Evolutionary conservation across 2,113 vertebrate species (phyloP), one percentile per base, ranked within the genome.

Genomic region (Emydocephalus ijimae): DNA sequence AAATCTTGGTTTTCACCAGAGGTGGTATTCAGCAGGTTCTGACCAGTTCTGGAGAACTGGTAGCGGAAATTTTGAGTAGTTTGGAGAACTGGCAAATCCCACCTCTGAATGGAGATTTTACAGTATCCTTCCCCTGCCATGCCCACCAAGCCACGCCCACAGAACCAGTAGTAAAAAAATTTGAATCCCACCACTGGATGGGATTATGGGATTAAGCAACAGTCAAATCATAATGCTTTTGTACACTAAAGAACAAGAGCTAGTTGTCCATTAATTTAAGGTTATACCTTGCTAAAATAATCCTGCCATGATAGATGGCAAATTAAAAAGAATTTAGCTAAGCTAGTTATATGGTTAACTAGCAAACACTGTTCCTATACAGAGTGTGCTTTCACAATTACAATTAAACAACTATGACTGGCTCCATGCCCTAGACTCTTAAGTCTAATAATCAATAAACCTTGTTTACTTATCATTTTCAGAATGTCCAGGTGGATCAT

Each of bases 401-500:
- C 21, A 2, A 5, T 5, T 64, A 20, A 24, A 54, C 15, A 61
- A 10, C 91, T 91, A 8, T 8, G 14, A 12, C 18, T 3, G 15
- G 92, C 45, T n/a, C 21, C 34, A 34, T 0, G 0, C 59, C 56
- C 6, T 81, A 21, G 34, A 39, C 26, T 1, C 3, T 2, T 2
- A 24, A 55, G 87, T 85, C 87, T 24, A 29, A 14, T 2, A 34
- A 26, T 10, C 1, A 6, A 34, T 24, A 91, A 45, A 85, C 5
- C 29, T 81, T 85, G 5, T 24, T 94, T 64, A 93, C 88, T 52
- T 26, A 1, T 94, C 26, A 3, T 85, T 43, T 4, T 54, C 94
- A 99, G 99, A 98, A 15, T 99, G 99, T 95, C 99, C 99, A 0
- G 98, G 98, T 39, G 96, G 97, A 85, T 97, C 98, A 0, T 69